phyloP scores from a whole-genome alignment of 2,797 vertebrate genomes.

The Anableps anableps region DNA sequence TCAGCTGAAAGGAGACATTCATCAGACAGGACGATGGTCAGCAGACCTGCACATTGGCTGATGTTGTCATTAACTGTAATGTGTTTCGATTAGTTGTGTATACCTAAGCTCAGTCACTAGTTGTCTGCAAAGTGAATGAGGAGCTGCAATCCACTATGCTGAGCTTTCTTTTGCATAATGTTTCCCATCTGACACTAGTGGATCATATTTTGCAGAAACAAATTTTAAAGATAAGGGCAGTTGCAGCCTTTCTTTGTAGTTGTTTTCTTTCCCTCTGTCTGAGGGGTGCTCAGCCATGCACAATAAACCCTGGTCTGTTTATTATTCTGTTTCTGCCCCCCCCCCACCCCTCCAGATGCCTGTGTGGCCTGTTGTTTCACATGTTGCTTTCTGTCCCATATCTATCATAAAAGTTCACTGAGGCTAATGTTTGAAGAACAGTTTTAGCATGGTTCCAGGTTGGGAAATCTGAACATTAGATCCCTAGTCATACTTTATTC shows the following conservation, averaged over 20 bases:
- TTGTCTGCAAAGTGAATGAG: constrained; percentile 55
- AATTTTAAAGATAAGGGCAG: constrained; percentile 21
- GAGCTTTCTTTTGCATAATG: constrained; percentile 18
- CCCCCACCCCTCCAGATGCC: constrained; percentile 50
- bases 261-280: constrained; percentile 59
- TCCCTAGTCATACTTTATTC: neutral
- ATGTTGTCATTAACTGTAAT: constrained; percentile 75
- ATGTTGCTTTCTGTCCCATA: constrained; percentile 56
- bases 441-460: constrained; percentile 21
- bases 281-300: constrained; percentile 63
- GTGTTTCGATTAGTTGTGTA: constrained; percentile 73
- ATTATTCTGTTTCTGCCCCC: constrained; percentile 70
- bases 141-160: constrained; percentile 35
- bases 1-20: constrained; percentile 75
- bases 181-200: constrained; percentile 15
- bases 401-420: constrained; percentile 56
- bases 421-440: constrained; percentile 60
- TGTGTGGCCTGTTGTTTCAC: constrained; percentile 69
- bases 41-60: constrained; percentile 70
- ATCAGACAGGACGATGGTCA: constrained; percentile 70
- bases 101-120: constrained; percentile 45
- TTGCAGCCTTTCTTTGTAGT: constrained; percentile 43
- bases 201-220: constrained; percentile 32
- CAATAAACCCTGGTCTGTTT: constrained; percentile 71
- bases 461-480: constrained; percentile 2